Evolutionary conservation across 64 coral and sea anemone genomes (phyloP).

Genomic region (Anthopleura sola): DNA sequence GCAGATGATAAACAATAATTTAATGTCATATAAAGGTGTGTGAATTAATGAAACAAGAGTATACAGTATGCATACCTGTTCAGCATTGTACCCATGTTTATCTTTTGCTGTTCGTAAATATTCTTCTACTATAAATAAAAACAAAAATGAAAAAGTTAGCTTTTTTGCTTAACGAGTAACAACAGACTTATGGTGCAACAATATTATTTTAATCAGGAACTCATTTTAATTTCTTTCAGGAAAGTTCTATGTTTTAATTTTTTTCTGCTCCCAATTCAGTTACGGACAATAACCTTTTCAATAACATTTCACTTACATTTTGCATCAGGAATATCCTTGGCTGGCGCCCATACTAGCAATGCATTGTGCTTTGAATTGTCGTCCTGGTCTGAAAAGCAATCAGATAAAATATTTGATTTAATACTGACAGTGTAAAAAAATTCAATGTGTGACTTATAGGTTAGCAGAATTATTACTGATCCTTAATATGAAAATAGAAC

Average conservation of each 20-base stretch:
- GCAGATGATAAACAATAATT: too few species aligned
- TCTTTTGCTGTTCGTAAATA: constrained; percentile 93
- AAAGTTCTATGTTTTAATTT: too few species aligned
- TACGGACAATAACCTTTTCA: too few species aligned
- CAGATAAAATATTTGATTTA: not conserved
- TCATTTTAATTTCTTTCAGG: not conserved
- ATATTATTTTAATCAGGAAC: not conserved
- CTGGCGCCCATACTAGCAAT: constrained; percentile 90
- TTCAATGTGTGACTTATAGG: too few species aligned
- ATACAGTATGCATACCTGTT: constrained; percentile 94
- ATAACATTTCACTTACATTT: constrained; percentile 72
- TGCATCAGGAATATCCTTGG: constrained; percentile 64
- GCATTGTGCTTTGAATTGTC: constrained; percentile 72
- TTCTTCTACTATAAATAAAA: constrained; percentile 85
- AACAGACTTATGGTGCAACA: too few species aligned
- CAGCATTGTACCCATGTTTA: constrained; percentile 99
- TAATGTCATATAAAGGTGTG: too few species aligned
- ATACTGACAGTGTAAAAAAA: not conserved
- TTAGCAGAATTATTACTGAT: too few species aligned
- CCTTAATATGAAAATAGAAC: too few species aligned
- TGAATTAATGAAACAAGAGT: too few species aligned
- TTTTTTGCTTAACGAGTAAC: too few species aligned
- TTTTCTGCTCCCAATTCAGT: too few species aligned
- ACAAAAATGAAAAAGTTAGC: not conserved
- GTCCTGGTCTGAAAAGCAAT: constrained; percentile 31